Evolutionary conservation across 1,140 invertebrate species (phyloP).

Genomic region (Neuroterus valhalla): DNA sequence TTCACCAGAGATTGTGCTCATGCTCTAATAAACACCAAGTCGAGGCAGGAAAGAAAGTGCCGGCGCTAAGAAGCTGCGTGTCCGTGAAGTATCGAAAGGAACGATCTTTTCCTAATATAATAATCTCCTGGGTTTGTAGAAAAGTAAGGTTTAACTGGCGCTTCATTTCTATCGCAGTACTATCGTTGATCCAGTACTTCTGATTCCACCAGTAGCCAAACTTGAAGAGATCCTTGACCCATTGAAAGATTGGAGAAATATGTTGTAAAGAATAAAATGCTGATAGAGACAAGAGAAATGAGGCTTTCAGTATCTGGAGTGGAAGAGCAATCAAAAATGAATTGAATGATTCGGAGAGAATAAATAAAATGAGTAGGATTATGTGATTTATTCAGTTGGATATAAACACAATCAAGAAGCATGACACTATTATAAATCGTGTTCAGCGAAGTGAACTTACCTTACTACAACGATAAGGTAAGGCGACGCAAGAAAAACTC

Average conservation of each 20-base stretch:
- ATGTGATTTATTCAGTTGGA: background rate
- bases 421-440: slow-evolving; percentile 1
- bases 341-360: background rate
- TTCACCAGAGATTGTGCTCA: background rate
- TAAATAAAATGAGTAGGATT: background rate
- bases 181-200: background rate
- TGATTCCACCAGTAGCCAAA: background rate
- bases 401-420: background rate
- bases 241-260: no score
- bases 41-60: background rate
- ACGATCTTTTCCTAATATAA: background rate
- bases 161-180: background rate
- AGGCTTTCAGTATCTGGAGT: no score
- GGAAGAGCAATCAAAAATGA: background rate
- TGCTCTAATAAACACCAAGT: background rate
- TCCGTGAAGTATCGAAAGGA: background rate
- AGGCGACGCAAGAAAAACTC: slow-evolving; percentile 12
- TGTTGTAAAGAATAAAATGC: no score
- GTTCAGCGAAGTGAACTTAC: background rate
- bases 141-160: background rate
- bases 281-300: no score
- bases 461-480: background rate
- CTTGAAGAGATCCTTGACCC: no score
- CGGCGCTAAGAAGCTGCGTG: background rate
- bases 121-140: background rate